Conservation (phyloP, 1,140 invertebrate genomes). For the Drosophila mojavensis region DNA sequence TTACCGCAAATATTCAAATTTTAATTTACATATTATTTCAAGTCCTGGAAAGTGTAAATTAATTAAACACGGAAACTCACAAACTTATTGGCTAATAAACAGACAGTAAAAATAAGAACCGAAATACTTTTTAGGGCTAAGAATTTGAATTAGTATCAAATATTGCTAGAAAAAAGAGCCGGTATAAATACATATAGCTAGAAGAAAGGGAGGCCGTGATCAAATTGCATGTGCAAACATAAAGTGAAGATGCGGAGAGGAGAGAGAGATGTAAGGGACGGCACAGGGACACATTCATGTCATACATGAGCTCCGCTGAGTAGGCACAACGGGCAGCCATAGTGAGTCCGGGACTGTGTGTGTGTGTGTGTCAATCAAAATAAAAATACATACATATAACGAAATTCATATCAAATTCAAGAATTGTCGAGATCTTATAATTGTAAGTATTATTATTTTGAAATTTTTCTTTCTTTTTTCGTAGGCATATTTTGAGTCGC, state of each 20-base stretch:
- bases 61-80: no score
- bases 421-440: neutral
- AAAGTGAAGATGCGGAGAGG: neutral
- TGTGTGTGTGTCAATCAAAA: no score
- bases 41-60: neutral
- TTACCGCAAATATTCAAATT: neutral
- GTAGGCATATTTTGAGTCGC: slow-evolving; percentile 10
- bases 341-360: neutral
- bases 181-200: neutral
- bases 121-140: neutral
- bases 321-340: slow-evolving; percentile 14
- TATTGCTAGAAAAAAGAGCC: neutral
- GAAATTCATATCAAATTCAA: neutral
- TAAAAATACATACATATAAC: no score
- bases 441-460: slow-evolving; percentile 21
- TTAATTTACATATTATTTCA: no score
- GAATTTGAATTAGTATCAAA: neutral
- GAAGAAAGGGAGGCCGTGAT: neutral
- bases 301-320: slow-evolving; percentile 34
- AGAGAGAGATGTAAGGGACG: neutral
- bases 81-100: no score
- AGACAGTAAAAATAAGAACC: no score
- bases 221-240: neutral
- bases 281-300: slow-evolving; percentile 43
- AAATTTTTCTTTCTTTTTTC: slow-evolving; percentile 12